Percentiles rank a stretch among this genome's conserved stretches.
These are phyloP conservation scores for Drosophila ficusphila DNA, from an alignment of 1,140 invertebrate species.

Conservation along the genomic window DNA sequence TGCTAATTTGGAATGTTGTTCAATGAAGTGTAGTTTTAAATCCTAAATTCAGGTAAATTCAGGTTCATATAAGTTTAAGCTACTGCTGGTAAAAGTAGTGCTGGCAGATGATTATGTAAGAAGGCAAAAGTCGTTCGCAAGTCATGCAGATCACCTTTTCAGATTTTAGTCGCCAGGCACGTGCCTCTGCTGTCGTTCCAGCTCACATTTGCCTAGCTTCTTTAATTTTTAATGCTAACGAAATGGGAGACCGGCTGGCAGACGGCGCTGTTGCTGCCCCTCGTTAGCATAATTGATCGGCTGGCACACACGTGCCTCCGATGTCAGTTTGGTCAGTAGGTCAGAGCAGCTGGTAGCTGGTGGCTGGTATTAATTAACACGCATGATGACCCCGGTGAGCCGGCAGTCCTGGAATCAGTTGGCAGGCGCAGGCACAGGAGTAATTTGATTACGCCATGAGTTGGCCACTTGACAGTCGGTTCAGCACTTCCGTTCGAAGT, in stretches of 20 bases:
- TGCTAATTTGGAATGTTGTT: background rate
- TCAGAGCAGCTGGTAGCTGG: slow-evolving; percentile 15
- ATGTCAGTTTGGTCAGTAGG: slow-evolving; percentile 17
- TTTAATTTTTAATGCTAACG: slow-evolving; percentile 60
- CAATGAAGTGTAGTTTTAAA: no score
- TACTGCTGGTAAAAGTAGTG: no score
- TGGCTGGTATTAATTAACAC: slow-evolving; percentile 65
- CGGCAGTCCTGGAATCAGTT: background rate
- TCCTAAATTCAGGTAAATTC: no score
- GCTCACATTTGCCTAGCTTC: slow-evolving; percentile 24
- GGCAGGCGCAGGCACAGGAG: slow-evolving; percentile 8
- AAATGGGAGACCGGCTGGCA: slow-evolving; percentile 27
- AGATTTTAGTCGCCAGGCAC: slow-evolving; percentile 43
- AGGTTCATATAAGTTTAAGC: no score
- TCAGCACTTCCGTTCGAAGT: slow-evolving; percentile 32
- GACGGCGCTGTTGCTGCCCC: slow-evolving; percentile 41
- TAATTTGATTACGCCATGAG: slow-evolving; percentile 57
- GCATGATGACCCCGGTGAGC: slow-evolving; percentile 22
- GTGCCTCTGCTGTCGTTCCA: slow-evolving; percentile 19
- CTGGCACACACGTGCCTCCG: slow-evolving; percentile 4
- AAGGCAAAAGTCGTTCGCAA: slow-evolving; percentile 7
- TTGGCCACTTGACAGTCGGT: slow-evolving; percentile 36
- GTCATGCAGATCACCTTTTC: slow-evolving; percentile 11
- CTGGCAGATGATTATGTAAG: no score
- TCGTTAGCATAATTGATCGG: slow-evolving; percentile 69